These are phyloP conservation scores for Hyppa rectilinea DNA, from an alignment of 2,888 invertebrate species.

Conservation along the genomic window DNA sequence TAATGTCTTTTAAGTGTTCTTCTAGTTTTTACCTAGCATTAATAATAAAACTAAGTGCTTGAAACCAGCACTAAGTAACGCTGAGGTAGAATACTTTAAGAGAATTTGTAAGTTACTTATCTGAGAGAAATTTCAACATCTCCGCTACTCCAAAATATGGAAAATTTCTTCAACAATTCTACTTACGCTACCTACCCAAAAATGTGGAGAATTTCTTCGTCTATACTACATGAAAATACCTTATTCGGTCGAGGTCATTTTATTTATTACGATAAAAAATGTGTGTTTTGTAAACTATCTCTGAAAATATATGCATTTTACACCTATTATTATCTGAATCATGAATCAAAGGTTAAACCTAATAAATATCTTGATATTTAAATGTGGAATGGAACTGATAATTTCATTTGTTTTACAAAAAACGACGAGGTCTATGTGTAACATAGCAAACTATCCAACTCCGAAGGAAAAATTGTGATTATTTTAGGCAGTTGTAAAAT, in stretches of 20 bases:
- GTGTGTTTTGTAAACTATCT: too few species aligned
- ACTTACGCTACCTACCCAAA: background rate
- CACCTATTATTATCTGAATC: too few species aligned
- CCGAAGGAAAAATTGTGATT: background rate
- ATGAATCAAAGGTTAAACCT: too few species aligned
- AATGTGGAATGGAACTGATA: background rate
- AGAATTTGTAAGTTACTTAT: background rate
- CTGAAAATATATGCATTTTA: background rate
- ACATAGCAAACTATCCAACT: too few species aligned
- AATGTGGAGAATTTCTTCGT: background rate
- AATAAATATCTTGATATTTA: too few species aligned
- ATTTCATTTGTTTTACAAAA: background rate
- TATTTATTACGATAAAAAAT: background rate
- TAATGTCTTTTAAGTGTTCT: constrained; percentile 15
- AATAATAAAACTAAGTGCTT: constrained; percentile 24
- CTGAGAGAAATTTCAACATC: background rate
- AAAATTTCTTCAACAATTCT: background rate
- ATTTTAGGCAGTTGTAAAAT: background rate
- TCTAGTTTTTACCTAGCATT: constrained; percentile 4
- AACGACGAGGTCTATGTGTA: background rate
- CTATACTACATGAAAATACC: background rate
- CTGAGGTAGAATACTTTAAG: constrained; percentile 7
- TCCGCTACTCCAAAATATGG: background rate
- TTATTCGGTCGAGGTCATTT: background rate
- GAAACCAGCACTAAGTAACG: constrained; percentile 15